Percentiles rank a stretch among this genome's conserved stretches.
Conservation (phyloP, 2,797 vertebrate genomes). For the Anguilla anguilla region DNA sequence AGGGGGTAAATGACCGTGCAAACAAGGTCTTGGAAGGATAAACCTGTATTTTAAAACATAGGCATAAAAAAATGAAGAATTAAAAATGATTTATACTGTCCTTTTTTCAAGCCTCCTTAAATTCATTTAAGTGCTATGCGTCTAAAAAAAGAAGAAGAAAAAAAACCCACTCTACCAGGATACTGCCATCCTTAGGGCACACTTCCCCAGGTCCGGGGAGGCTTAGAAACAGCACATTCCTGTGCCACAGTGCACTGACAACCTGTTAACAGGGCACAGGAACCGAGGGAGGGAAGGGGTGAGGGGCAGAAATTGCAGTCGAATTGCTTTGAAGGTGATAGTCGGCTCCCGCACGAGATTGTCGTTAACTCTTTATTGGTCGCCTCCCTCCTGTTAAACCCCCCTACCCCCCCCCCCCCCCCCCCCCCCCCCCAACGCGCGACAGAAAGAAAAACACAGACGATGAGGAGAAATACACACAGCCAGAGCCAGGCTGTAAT, state of each 20-base stretch:
- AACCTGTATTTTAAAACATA: slow-evolving; percentile 22
- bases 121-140: neutral
- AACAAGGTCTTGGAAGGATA: slow-evolving; percentile 34
- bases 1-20: slow-evolving; percentile 16
- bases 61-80: slow-evolving; percentile 13
- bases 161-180: slow-evolving; percentile 42
- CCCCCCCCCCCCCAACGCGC: slow-evolving; percentile 51
- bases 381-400: slow-evolving; percentile 52
- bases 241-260: slow-evolving; percentile 62
- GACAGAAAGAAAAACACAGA: slow-evolving; percentile 70
- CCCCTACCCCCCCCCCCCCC: slow-evolving; percentile 56
- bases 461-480: slow-evolving; percentile 69
- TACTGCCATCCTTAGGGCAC: slow-evolving; percentile 60
- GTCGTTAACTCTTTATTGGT: slow-evolving; percentile 61
- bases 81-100: slow-evolving; percentile 23
- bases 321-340: slow-evolving; percentile 39
- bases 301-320: slow-evolving; percentile 3
- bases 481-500: slow-evolving; percentile 48
- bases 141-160: neutral
- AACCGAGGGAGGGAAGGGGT: neutral
- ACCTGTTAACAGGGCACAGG: slow-evolving; percentile 62
- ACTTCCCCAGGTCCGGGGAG: slow-evolving; percentile 52
- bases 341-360: slow-evolving; percentile 55
- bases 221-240: slow-evolving; percentile 62
- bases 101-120: neutral